These are phyloP conservation scores for Seira ritae DNA, from an alignment of 2,888 invertebrate genomes.

Conservation along the genomic window DNA sequence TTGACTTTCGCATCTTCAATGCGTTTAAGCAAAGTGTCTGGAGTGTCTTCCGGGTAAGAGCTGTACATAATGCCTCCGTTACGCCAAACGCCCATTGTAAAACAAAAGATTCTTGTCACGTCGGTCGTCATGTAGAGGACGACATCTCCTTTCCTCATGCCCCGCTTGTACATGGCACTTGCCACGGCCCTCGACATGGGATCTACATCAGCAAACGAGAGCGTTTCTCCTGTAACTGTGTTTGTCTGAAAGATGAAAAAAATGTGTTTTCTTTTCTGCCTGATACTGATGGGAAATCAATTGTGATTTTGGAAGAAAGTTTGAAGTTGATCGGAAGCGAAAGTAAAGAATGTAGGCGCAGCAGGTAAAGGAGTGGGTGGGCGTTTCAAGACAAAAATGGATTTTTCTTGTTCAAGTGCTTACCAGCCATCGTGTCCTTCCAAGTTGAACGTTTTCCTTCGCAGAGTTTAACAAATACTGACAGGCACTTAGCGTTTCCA, in stretches of 20 bases:
- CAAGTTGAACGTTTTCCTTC: constrained; percentile 16
- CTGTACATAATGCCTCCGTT: constrained; percentile 68
- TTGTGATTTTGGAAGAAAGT: not conserved
- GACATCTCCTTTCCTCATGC: constrained; percentile 71
- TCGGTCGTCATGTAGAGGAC: constrained; percentile 70
- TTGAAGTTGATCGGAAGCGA: not conserved
- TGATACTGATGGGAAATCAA: no score
- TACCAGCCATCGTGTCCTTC: constrained; percentile 28
- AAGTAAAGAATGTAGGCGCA: no score
- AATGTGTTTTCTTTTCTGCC: no score
- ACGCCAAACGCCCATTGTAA: constrained; percentile 69
- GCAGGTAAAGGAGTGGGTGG: no score
- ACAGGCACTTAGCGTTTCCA: constrained; percentile 58
- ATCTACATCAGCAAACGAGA: constrained; percentile 67
- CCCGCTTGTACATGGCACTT: constrained; percentile 68
- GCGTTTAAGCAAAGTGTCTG: constrained; percentile 66
- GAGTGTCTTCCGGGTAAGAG: constrained; percentile 72
- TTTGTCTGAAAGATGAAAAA: constrained; percentile 55
- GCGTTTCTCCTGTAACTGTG: constrained; percentile 67
- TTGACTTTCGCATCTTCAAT: constrained; percentile 65
- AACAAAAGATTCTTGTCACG: constrained; percentile 67
- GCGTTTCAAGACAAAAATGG: constrained; percentile 29
- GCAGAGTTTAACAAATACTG: constrained; percentile 23
- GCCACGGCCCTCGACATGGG: constrained; percentile 61
- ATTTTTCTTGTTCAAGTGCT: not conserved